phyloP scores from a whole-genome alignment of 2,797 vertebrate genomes.

The Podarcis siculus region DNA sequence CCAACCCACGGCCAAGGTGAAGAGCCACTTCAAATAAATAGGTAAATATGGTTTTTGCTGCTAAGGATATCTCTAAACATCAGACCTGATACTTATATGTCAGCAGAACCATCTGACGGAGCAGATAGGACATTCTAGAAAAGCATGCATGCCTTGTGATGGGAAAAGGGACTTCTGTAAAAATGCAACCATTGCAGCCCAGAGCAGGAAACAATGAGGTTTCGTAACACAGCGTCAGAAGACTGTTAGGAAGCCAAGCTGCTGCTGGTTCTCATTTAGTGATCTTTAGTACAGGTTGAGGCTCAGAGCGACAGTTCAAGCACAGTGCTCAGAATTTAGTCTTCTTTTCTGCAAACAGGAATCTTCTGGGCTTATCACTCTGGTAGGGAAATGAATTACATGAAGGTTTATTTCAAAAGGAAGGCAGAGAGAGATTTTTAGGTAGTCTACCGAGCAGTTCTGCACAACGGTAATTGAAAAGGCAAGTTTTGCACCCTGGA shows the following conservation, averaged over 20 bases:
- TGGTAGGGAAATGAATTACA: conserved; percentile 64
- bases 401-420: not conserved
- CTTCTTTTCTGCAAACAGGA: conserved; percentile 83
- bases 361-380: conserved; percentile 84
- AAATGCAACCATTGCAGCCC: not conserved
- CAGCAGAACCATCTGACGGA: no score
- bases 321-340: conserved; percentile 64
- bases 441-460: no score
- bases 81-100: no score
- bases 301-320: not conserved
- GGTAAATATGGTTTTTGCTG: no score
- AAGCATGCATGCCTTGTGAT: no score
- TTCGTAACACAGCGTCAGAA: not conserved
- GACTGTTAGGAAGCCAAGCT: not conserved
- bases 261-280: not conserved
- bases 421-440: not conserved
- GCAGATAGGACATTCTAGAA: no score
- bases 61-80: no score
- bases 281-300: not conserved
- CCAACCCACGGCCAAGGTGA: no score
- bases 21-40: no score
- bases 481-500: not conserved
- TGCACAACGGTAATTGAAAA: not conserved
- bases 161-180: no score
- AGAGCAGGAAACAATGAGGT: not conserved